Evolutionary conservation across 2,888 invertebrate genomes (phyloP).

Genomic region (Caenorhabditis sp.): DNA sequence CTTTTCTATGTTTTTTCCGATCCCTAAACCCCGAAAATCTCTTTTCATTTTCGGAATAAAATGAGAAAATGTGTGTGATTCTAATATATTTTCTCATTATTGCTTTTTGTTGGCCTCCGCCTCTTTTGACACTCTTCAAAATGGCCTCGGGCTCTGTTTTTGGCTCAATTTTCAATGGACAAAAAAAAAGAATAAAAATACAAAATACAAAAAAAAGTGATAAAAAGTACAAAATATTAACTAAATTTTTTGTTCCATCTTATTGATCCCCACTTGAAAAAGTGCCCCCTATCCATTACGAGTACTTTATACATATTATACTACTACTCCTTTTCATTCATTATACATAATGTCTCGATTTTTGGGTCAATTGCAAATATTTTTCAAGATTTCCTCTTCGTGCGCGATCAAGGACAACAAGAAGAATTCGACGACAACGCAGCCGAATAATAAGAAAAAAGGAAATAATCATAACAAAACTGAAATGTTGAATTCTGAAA

Average conservation of each 20-base stretch:
- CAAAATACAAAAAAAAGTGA: no score
- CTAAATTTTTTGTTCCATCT: no score
- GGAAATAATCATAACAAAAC: no score
- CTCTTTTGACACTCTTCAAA: not conserved
- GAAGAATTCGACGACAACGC: not conserved
- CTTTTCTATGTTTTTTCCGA: no score
- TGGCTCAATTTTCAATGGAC: not conserved
- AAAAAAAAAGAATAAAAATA: not conserved
- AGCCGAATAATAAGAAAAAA: no score
- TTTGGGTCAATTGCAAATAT: not conserved
- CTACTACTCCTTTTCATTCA: not conserved
- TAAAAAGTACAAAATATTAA: no score
- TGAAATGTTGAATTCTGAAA: not conserved
- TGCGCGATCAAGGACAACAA: not conserved
- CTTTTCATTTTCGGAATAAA: not conserved
- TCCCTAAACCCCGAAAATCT: not conserved
- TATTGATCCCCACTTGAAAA: not conserved
- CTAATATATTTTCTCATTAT: conserved; percentile 1
- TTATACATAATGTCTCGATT: not conserved
- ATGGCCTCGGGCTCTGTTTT: not conserved
- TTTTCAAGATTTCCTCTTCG: conserved; percentile 1
- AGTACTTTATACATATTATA: not conserved
- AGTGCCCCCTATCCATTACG: not conserved
- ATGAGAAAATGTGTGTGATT: not conserved
- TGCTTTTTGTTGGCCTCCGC: not conserved